phyloP scores from a whole-genome alignment of 2,888 invertebrate genomes.

The Notodonta dromedarius region DNA sequence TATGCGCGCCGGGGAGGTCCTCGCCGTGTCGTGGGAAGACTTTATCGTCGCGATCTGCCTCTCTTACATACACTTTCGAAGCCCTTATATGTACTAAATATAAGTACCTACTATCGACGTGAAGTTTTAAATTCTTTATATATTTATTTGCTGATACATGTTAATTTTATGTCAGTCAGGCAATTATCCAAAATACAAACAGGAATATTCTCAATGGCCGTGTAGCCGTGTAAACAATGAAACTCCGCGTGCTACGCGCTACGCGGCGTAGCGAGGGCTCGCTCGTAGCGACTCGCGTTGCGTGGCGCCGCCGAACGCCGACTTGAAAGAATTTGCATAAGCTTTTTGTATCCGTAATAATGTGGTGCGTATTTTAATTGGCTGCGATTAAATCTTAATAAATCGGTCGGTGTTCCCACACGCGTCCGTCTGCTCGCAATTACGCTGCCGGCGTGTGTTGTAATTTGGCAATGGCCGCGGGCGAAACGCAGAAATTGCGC shows the following conservation, averaged over 20 bases:
- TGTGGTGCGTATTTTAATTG: constrained; percentile 78
- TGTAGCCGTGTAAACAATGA: not conserved
- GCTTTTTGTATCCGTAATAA: constrained; percentile 71
- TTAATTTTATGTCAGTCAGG: not conserved
- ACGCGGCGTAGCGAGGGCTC: constrained; percentile 48
- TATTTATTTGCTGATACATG: not conserved
- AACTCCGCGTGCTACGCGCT: constrained; percentile 40
- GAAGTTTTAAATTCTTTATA: not conserved
- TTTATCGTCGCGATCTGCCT: constrained; percentile 52
- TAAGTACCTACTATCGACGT: constrained; percentile 17
- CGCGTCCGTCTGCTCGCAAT: constrained; percentile 69
- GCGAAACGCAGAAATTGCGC: constrained; percentile 71
- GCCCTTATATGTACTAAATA: constrained; percentile 28
- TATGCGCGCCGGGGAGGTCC: constrained; percentile 81
- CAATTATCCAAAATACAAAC: no score
- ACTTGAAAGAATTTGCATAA: constrained; percentile 61
- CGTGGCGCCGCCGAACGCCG: constrained; percentile 46
- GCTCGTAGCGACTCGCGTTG: constrained; percentile 46
- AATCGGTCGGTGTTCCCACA: constrained; percentile 77
- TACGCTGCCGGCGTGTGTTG: constrained; percentile 71
- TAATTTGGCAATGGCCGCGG: constrained; percentile 74
- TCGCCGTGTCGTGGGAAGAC: constrained; percentile 69
- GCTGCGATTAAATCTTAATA: constrained; percentile 80
- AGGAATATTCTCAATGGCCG: no score
- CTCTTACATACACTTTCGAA: constrained; percentile 36